phyloP scores from a whole-genome alignment of 2,113 vertebrate species.

The Semnornis frantzii region DNA sequence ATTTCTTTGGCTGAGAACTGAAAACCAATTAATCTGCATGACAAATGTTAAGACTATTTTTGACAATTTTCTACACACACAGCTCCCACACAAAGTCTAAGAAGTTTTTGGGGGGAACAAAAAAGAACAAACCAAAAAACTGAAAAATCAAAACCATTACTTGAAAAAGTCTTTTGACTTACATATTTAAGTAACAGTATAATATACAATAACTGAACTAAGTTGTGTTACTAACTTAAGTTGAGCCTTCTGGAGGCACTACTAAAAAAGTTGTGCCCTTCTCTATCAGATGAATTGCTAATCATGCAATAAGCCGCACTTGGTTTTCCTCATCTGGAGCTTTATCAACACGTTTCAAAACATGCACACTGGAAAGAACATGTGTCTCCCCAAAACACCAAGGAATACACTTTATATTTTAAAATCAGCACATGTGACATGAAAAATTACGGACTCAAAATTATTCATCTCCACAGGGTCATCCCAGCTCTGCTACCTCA shows the following conservation, averaged over 20 bases:
- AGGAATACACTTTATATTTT: neutral
- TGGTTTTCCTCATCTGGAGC: neutral
- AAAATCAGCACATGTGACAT: neutral
- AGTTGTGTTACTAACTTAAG: neutral
- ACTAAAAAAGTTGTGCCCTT: neutral
- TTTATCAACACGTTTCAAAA: neutral
- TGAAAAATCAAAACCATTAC: neutral
- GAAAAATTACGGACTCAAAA: neutral
- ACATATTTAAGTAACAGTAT: neutral
- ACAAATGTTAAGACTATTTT: neutral
- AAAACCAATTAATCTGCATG: neutral
- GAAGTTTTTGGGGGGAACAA: rapidly evolving
- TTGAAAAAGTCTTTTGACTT: neutral
- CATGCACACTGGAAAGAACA: rapidly evolving
- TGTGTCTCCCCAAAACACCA: neutral
- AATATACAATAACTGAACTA: neutral
- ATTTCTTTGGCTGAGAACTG: neutral
- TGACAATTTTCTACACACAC: neutral
- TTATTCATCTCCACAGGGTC: neutral
- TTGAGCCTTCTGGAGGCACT: neutral
- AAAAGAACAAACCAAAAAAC: too few species aligned
- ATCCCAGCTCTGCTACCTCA: neutral
- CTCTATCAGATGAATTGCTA: neutral
- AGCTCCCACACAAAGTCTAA: neutral
- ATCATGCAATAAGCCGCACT: neutral